Evolutionary conservation across 2,888 invertebrate genomes (phyloP), one percentile per base, ranked within the genome.

Genomic region (Drosophila merina): DNA sequence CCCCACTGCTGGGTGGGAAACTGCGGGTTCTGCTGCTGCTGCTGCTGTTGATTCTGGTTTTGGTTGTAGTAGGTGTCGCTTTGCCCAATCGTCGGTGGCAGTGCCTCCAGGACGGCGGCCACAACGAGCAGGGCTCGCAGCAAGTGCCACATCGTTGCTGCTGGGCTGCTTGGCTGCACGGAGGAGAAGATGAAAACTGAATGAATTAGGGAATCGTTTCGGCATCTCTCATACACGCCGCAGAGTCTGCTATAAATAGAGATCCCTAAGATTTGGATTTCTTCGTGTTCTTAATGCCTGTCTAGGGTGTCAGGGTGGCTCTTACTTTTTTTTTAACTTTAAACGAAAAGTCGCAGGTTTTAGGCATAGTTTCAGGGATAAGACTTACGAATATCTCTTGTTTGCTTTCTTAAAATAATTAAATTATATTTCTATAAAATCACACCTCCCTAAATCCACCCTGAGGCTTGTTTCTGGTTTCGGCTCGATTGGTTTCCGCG

Each of bases 91-190:
- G 77, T 40, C 63, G 63, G 68, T 1, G 77, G 67, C 14, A 70
- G 42, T 45, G 63, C 57, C 50, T 58, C 67, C 44, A 74, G 12
- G 26, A 58, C 40, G 47, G 60, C 54, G 60, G 68, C 70, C 30
- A 82, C 54, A 58, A 84, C 55, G 58, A 84, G 56, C 68, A 86
- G 59, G 52, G 76, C 72, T 40, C 77, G 82, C 75, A 75, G 72
- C 76, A 83, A 55, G 9, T 70, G 85, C 82, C 80, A 83, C 83
- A 78, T 64, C 76, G 64, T 86, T 69, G 52, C 40, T 42, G 40
- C 40, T 36, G 57, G 20, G 20, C 20, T 20, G 40, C 40, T 36
- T 59, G 56, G 49, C 72, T 76, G 58, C 20, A 42, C 44, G 40
- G 42, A 50, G 55, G 9, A 31, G 38, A 55, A 67, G 47, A 40